Percentiles rank a stretch among this genome's conserved stretches.
These are phyloP conservation scores for Chaetophractus vellerosus DNA, from an alignment of 2,797 vertebrate genomes.

Conservation along the genomic window DNA sequence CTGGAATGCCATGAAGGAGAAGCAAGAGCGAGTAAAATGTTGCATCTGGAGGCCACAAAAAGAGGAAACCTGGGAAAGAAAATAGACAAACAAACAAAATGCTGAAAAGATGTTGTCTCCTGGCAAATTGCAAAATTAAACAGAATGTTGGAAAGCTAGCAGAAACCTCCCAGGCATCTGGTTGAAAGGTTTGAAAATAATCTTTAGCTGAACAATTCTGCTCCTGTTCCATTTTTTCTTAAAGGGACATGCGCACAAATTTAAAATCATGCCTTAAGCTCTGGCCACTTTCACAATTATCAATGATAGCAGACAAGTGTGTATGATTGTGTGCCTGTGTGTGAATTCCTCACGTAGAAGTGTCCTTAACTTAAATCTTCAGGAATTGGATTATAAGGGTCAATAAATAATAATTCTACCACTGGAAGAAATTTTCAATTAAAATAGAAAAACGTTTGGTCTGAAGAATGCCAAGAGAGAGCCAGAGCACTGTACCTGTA, in stretches of 20 bases:
- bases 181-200: background rate
- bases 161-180: conserved; percentile 38
- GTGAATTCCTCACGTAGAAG: background rate
- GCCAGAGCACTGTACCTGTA: conserved; percentile 88
- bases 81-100: background rate
- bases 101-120: background rate
- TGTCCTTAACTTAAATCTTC: background rate
- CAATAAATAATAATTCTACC: background rate
- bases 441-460: background rate
- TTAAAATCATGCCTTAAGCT: background rate
- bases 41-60: background rate
- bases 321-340: background rate
- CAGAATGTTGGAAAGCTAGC: background rate
- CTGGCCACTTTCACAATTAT: background rate
- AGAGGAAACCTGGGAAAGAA: background rate
- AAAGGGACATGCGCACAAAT: background rate
- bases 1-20: background rate
- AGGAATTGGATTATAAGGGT: background rate
- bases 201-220: background rate
- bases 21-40: background rate
- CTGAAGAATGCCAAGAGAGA: background rate
- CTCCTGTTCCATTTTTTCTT: background rate
- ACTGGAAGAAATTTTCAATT: background rate
- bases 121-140: conserved; percentile 13
- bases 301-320: background rate